A percentile compares a stretch with the other conserved stretches of the same genome.
These are phyloP conservation scores for Oenanthe melanoleuca DNA, from an alignment of 2,113 vertebrate genomes.

Conservation along the genomic window DNA sequence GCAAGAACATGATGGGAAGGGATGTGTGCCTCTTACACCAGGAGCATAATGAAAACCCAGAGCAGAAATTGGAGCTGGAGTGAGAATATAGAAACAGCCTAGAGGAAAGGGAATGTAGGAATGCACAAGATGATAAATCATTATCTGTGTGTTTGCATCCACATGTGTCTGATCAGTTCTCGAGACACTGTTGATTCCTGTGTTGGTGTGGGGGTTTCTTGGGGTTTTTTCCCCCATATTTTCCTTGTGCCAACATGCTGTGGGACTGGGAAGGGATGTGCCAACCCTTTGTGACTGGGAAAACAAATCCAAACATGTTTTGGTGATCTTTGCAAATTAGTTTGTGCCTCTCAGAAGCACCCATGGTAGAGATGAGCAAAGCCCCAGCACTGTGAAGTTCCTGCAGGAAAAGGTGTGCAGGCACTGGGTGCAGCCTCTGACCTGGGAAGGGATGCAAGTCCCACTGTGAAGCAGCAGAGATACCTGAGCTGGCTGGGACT, in stretches of 20 bases:
- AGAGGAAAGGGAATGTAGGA: background rate
- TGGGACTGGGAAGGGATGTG: background rate
- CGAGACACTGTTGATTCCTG: background rate
- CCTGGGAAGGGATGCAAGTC: background rate
- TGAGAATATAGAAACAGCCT: background rate
- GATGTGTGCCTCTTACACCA: background rate
- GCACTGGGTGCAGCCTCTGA: background rate
- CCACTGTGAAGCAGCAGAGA: background rate
- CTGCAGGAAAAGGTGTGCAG: background rate
- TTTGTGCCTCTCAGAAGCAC: conserved; percentile 5
- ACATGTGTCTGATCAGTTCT: background rate
- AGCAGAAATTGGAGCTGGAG: background rate
- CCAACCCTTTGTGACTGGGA: background rate
- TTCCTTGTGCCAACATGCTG: background rate
- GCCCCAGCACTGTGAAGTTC: background rate
- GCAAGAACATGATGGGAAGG: background rate
- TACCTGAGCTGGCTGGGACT: background rate
- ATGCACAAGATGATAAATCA: background rate
- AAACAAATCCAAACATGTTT: background rate
- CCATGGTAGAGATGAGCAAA: background rate
- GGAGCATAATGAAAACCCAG: background rate
- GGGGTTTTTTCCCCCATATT: background rate
- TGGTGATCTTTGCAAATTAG: background rate
- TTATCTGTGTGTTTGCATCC: background rate
- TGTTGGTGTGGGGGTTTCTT: background rate